Evolutionary conservation across 2,888 invertebrate genomes (phyloP).

Genomic region (Latrodectus elegans): DNA sequence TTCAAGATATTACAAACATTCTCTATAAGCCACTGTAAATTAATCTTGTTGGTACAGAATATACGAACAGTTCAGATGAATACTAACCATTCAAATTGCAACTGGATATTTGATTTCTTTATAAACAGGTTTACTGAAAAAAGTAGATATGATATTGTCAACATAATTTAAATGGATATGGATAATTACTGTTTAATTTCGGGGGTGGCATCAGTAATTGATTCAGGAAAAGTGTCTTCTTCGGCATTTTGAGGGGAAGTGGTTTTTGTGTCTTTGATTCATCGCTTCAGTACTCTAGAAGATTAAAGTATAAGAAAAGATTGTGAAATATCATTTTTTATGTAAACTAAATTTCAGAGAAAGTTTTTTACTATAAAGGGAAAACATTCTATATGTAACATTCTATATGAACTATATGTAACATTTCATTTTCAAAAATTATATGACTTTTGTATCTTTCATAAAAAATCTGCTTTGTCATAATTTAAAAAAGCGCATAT

Average conservation of each 20-base stretch:
- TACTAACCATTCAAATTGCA: too few species aligned
- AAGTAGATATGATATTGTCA: background rate
- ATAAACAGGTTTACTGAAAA: background rate
- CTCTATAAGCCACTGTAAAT: too few species aligned
- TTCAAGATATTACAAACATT: too few species aligned
- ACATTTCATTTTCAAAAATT: too few species aligned
- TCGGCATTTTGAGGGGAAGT: slow-evolving; percentile 46
- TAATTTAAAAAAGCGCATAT: too few species aligned
- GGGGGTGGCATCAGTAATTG: slow-evolving; percentile 70
- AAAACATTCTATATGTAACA: too few species aligned
- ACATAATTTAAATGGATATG: background rate
- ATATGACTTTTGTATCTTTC: too few species aligned
- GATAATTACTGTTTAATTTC: slow-evolving; percentile 70
- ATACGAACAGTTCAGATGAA: too few species aligned
- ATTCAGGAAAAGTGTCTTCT: slow-evolving; percentile 62
- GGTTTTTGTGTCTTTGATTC: slow-evolving; percentile 25
- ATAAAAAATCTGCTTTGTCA: too few species aligned
- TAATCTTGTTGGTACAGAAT: too few species aligned
- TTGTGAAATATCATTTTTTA: background rate
- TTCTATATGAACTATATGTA: background rate
- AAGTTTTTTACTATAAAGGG: background rate
- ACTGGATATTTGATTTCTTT: too few species aligned
- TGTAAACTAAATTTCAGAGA: background rate
- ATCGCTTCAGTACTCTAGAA: slow-evolving; percentile 45
- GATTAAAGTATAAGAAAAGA: background rate